phyloP scores from a whole-genome alignment of 2,888 invertebrate species.

The Xestia sexstrigata region DNA sequence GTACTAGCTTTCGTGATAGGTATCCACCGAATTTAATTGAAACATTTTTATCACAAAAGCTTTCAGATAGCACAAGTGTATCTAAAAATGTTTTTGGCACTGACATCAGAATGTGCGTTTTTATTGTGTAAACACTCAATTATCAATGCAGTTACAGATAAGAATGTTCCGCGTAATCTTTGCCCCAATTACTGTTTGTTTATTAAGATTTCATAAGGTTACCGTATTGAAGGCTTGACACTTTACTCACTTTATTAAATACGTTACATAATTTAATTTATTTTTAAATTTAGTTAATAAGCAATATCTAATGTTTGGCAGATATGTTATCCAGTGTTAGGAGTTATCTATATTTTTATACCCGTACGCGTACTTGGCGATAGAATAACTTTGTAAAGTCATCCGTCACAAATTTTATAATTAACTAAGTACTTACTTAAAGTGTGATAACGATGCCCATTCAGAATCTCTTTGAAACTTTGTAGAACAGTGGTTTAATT shows the following conservation, averaged over 20 bases:
- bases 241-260: constrained; percentile 20
- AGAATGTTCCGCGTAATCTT: constrained; percentile 59
- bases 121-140: constrained; percentile 63
- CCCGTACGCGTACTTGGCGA: constrained; percentile 11
- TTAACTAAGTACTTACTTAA: neutral
- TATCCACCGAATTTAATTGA: neutral
- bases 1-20: neutral
- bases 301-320: constrained; percentile 14
- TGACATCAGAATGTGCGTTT: constrained; percentile 57
- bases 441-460: constrained; percentile 47
- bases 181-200: constrained; percentile 66
- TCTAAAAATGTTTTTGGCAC: constrained; percentile 60
- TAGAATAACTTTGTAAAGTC: constrained; percentile 26
- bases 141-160: constrained; percentile 67
- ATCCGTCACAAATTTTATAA: constrained; percentile 19
- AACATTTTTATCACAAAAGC: constrained; percentile 5
- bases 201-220: constrained; percentile 65
- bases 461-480: constrained; percentile 12
- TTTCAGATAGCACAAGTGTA: constrained; percentile 27
- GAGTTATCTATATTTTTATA: constrained; percentile 41
- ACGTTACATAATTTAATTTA: constrained; percentile 37
- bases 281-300: constrained; percentile 30
- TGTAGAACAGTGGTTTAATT: neutral
- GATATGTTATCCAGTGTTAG: constrained; percentile 51
- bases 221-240: constrained; percentile 39